Percentiles rank a stretch among this genome's conserved stretches.
phyloP scores from a whole-genome alignment of 2,888 invertebrate species.

The Pyralis farinalis region DNA sequence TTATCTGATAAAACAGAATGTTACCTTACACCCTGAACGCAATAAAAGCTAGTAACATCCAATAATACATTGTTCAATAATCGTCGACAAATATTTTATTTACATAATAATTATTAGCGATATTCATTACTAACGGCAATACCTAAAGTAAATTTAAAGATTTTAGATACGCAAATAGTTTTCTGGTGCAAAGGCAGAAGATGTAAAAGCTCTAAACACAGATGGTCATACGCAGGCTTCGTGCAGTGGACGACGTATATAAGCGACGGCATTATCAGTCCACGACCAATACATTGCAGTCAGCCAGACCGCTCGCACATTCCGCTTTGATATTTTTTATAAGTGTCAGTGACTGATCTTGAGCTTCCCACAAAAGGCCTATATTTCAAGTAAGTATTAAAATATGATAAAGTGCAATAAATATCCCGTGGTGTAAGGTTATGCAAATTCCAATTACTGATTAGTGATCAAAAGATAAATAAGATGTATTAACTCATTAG shows the following conservation, averaged over 20 bases:
- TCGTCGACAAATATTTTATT: background rate
- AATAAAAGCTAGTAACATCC: too few relatives aligned
- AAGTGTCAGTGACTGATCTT: conserved; percentile 55
- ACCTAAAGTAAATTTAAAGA: background rate
- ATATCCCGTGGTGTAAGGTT: conserved; percentile 1
- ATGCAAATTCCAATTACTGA: background rate
- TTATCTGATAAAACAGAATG: too few relatives aligned
- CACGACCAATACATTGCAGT: conserved; percentile 69
- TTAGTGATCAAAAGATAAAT: background rate
- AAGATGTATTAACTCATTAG: too few relatives aligned
- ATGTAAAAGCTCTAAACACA: conserved; percentile 34
- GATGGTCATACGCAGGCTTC: conserved; percentile 48
- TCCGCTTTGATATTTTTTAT: conserved; percentile 41
- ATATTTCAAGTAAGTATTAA: conserved; percentile 59
- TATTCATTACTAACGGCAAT: background rate
- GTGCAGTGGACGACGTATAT: conserved; percentile 62
- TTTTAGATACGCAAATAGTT: background rate
- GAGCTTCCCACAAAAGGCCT: conserved; percentile 52
- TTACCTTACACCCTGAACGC: too few relatives aligned
- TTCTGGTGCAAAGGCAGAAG: conserved; percentile 1
- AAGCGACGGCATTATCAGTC: conserved; percentile 60
- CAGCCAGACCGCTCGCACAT: conserved; percentile 65
- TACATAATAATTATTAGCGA: background rate
- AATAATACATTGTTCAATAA: conserved; percentile 6
- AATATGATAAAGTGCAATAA: conserved; percentile 12